These are phyloP conservation scores for Anguilla marmorata DNA, from an alignment of 2,797 vertebrate genomes.

Conservation along the genomic window DNA sequence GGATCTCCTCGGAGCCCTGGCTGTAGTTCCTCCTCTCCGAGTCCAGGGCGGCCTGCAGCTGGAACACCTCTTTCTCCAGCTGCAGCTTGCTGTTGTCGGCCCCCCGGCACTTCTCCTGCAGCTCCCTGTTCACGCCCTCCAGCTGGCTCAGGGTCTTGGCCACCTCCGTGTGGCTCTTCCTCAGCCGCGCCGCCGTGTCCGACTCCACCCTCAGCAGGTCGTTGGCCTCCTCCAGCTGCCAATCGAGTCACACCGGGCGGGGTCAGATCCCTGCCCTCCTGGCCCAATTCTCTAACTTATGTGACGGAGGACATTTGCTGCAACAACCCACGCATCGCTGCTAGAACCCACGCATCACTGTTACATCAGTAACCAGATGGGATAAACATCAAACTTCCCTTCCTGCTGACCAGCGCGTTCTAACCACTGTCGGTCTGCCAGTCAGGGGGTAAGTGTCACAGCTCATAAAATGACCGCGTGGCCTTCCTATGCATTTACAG, in stretches of 20 bases:
- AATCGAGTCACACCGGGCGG: background rate
- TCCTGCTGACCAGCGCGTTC: background rate
- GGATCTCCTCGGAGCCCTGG: slow-evolving; percentile 95
- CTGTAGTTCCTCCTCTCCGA: slow-evolving; percentile 89
- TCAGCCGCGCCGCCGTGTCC: slow-evolving; percentile 88
- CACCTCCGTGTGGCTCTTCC: slow-evolving; percentile 93
- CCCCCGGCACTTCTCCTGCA: slow-evolving; percentile 87
- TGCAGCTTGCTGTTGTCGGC: slow-evolving; percentile 83
- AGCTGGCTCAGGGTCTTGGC: slow-evolving; percentile 86
- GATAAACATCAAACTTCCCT: background rate
- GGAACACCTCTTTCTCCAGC: slow-evolving; percentile 87
- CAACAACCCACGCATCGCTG: background rate
- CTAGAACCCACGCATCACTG: background rate
- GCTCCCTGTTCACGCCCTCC: slow-evolving; percentile 88
- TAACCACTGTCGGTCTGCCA: background rate
- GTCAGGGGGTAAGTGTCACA: background rate
- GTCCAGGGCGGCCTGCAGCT: slow-evolving; percentile 89
- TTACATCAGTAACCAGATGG: background rate
- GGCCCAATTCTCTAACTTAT: background rate
- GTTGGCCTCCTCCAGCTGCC: slow-evolving; percentile 93
- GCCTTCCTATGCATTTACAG: background rate
- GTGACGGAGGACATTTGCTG: background rate
- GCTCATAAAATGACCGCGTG: background rate
- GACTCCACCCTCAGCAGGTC: slow-evolving; percentile 92
- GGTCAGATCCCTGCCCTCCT: background rate